Base-by-base conservation (phyloP, 2,113 vertebrate species). In the Capricornis sumatraensis region DNA sequence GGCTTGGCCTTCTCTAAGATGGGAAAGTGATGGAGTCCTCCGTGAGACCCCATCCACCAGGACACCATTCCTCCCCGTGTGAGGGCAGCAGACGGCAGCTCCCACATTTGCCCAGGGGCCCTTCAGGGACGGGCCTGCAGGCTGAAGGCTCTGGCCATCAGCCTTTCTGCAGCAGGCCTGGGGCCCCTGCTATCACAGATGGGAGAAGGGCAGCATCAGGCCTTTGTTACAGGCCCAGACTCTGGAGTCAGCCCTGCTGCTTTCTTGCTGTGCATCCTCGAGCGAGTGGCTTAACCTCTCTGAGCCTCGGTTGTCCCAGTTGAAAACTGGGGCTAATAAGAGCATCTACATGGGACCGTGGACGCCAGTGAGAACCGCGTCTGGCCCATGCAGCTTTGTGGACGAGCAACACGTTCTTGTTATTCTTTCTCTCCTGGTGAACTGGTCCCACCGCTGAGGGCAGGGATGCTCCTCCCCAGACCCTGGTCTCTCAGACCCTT, bases 251-350 rank as follows among this genome's bases (percentile, higher is more conserved):
- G 78, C n/a, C 30, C 62, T n/a, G 40, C 17, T 71, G 43, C 67
- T 28, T 33, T 58, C 81, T n/a, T 6, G 27, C 64, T 71, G 58
- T 45, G 86, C 52, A 87, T 53, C 78, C 28, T 84, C 25, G 17
- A 67, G 45, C 36, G 71, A 82, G 71, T 81, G 58, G 33, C 71
- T 58, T 81, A 16, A 58, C 58, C 23, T 87, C 88, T 91, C 82
- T 81, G 71, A 86, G n/a, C 74, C 52, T 94, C 58, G 13, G 28
- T 87, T 36, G 58, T 82, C 23, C 47, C 74, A 21, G 7, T 25
- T 87, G 57, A 27, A 27, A 87, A 86, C 25, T 60, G 43, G 43
- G 25, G 15, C 8, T 43, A 9, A 21, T 43, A 33, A 27, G 5
- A 87, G 55, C 36, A 21, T 17, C 71, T 40, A 30, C 55, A 1